Conservation (phyloP, 2,888 invertebrate genomes). For the Marasmarcha lunaedactyla region DNA sequence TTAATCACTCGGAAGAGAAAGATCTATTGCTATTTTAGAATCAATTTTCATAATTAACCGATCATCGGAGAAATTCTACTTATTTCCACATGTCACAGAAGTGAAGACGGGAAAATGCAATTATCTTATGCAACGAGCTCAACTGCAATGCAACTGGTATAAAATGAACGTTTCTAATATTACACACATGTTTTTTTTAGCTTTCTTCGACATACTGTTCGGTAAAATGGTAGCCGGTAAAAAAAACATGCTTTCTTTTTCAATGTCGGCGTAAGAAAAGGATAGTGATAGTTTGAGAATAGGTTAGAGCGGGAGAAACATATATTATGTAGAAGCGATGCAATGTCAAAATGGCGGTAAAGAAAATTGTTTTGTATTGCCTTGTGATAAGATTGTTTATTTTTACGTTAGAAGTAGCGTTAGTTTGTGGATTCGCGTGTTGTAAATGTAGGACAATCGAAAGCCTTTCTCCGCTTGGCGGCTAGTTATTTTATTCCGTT, state of each 20-base stretch:
- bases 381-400: constrained; percentile 35
- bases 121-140: constrained; percentile 62
- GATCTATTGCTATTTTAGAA: background rate
- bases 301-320: constrained; percentile 33
- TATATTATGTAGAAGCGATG: constrained; percentile 32
- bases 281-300: constrained; percentile 24
- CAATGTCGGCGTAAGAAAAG: constrained; percentile 47
- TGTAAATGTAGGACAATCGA: constrained; percentile 67
- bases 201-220: constrained; percentile 65
- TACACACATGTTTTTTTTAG: constrained; percentile 60
- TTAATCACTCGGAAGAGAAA: constrained; percentile 1
- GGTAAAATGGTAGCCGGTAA: constrained; percentile 46
- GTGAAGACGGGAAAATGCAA: constrained; percentile 45
- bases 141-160: constrained; percentile 53
- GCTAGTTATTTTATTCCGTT: constrained; percentile 69
- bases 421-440: constrained; percentile 44
- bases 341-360: constrained; percentile 36
- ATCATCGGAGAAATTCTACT: constrained; percentile 15
- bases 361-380: constrained; percentile 34
- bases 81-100: constrained; percentile 19
- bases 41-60: constrained; percentile 8
- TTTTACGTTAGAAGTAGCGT: constrained; percentile 35
- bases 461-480: constrained; percentile 66
- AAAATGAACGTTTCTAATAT: constrained; percentile 61
- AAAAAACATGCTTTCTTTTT: constrained; percentile 67